phyloP scores from a whole-genome alignment of 2,888 invertebrate genomes.

The Mactromeris polynyma region DNA sequence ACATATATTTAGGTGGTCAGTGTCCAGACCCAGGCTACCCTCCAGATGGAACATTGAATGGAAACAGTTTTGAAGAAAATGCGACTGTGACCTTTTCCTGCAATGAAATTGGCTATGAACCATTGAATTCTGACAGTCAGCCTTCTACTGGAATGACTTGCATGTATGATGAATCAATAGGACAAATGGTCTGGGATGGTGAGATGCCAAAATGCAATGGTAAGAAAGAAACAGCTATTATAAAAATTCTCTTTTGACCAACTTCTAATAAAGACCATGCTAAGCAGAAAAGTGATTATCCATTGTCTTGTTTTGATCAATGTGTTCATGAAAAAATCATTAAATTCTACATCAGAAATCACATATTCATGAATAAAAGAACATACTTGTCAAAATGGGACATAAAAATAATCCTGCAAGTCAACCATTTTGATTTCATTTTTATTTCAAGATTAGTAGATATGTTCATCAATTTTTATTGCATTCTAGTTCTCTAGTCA shows the following conservation, averaged over 20 bases:
- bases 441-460: too few relatives aligned
- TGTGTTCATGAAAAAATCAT: too few relatives aligned
- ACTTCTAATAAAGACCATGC: too few relatives aligned
- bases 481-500: slow-evolving; percentile 8
- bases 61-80: slow-evolving; percentile 72
- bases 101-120: slow-evolving; percentile 63
- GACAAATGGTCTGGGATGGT: slow-evolving; percentile 55
- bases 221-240: slow-evolving; percentile 39
- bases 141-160: slow-evolving; percentile 66
- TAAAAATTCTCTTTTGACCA: too few relatives aligned
- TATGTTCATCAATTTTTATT: too few relatives aligned
- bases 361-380: too few relatives aligned
- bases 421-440: too few relatives aligned
- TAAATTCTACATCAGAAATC: too few relatives aligned
- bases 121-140: slow-evolving; percentile 32
- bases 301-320: too few relatives aligned
- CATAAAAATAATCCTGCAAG: too few relatives aligned
- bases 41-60: slow-evolving; percentile 65
- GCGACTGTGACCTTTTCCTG: slow-evolving; percentile 71
- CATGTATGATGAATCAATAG: slow-evolving; percentile 29
- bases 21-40: slow-evolving; percentile 77
- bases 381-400: too few relatives aligned
- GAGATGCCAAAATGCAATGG: slow-evolving; percentile 72
- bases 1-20: slow-evolving; percentile 66
- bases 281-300: too few relatives aligned